A percentile compares a stretch with the other conserved stretches of the same genome.
Evolutionary conservation across 2,797 vertebrate genomes (phyloP).

Genomic region (Hypotaenidia philippensis): DNA sequence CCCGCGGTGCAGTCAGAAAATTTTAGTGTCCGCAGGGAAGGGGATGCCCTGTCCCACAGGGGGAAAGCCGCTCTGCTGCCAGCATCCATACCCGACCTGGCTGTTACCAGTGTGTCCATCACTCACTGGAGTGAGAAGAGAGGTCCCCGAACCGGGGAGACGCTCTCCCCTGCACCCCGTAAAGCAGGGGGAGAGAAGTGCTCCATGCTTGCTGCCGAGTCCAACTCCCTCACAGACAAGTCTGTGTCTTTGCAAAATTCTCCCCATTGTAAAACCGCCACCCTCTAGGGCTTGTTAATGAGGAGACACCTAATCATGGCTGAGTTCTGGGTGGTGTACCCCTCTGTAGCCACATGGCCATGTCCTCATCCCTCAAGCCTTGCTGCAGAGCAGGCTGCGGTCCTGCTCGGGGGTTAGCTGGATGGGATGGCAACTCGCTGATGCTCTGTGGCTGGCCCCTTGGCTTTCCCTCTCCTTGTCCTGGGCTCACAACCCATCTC

Average conservation of each 20-base stretch:
- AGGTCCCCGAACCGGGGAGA: not conserved
- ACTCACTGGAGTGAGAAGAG: not conserved
- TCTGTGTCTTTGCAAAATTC: not conserved
- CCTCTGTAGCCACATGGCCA: accelerated
- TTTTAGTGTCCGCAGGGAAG: not conserved
- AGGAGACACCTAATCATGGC: not conserved
- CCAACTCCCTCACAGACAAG: not conserved
- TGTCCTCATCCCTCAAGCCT: accelerated
- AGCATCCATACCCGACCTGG: accelerated
- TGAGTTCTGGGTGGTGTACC: not conserved
- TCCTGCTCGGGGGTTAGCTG: accelerated
- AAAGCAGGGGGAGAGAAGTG: not conserved
- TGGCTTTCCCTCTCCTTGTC: not conserved
- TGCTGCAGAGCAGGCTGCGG: not conserved
- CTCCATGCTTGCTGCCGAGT: accelerated
- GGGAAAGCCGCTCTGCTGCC: not conserved
- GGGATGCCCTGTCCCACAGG: not conserved
- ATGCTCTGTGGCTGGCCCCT: not conserved
- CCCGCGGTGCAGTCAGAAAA: accelerated
- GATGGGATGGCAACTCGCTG: not conserved
- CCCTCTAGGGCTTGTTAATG: not conserved
- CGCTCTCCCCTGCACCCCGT: accelerated
- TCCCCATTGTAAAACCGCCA: not conserved
- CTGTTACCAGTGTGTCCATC: accelerated
- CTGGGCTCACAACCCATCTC: not conserved